Evolutionary conservation across 2,113 vertebrate genomes (phyloP), one percentile per base, ranked within the genome.

Genomic region (Channa maculata): DNA sequence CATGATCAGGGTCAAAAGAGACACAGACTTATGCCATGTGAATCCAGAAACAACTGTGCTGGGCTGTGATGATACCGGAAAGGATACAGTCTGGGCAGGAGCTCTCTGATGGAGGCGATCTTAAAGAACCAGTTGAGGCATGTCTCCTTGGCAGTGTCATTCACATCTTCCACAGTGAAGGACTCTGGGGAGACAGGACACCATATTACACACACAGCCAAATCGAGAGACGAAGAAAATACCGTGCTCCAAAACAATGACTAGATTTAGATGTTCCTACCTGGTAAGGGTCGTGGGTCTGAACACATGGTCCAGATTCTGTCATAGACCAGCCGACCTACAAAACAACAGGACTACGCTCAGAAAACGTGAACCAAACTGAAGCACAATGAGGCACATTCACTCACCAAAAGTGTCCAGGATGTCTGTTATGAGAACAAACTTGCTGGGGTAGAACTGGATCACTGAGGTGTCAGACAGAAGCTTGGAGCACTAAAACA

Each of bases 81-180:
- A 95, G 96, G 98, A 99, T 99, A 98, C 98, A 99, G 92, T 92
- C 98, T 92, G 6, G 98, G 97, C 87, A 98, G 94, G 63, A 99
- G 96, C 79, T 99, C 98, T 90, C 98, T 94, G 90, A 99, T 99
- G 76, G 98, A 99, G 79, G 98, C 98, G 57, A 99, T 97, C 93
- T 99, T 99, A 92, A 98, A 99, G 93, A 99, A 99, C 98, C 98
- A 99, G 93, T 99, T 99, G 57, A 99, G 94, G 66, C 98, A 99
- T 1, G 98, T 99, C 92, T 99, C 98, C 84, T 98, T 99, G 41
- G 98, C 98, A 0, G 96, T 97, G 90, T 99, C 98, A 0, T 96
- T 98, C 55, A 98, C 96, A 7, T 94, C 94, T 5, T 98, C 97
- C 4, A 95, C 95, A 52, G 95, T 95, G 86, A 99, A 97, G 15